A percentile compares a stretch with the other conserved stretches of the same genome.
These are phyloP conservation scores for Gobionotothen gibberifrons DNA, from an alignment of 2,797 vertebrate species.

Conservation along the genomic window DNA sequence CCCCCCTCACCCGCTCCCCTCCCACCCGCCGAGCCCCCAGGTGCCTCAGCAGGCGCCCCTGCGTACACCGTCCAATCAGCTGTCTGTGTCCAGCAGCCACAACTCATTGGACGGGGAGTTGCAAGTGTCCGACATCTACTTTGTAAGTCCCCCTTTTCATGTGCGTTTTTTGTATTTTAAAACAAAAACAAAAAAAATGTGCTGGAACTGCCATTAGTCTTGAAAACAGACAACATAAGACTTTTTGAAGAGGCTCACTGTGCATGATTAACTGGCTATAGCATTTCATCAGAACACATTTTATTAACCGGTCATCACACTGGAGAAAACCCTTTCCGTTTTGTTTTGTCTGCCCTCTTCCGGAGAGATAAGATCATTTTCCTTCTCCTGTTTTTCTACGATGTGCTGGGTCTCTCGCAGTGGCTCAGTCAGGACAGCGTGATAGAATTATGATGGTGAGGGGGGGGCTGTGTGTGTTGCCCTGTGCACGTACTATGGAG, in stretches of 20 bases:
- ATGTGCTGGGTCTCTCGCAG: constrained; percentile 72
- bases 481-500: constrained; percentile 48
- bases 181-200: constrained; percentile 7
- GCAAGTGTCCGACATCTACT: constrained; percentile 94
- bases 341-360: not conserved
- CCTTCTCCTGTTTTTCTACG: constrained; percentile 44
- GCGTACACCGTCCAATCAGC: constrained; percentile 84
- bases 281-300: not conserved
- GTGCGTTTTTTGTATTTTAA: not conserved
- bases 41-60: constrained; percentile 50
- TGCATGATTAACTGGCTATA: not conserved
- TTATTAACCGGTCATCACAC: not conserved
- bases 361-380: constrained; percentile 33
- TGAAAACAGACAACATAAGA: not conserved
- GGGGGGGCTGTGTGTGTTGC: constrained; percentile 36
- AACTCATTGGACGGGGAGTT: constrained; percentile 87
- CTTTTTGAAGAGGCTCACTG: not conserved
- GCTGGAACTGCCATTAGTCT: not conserved
- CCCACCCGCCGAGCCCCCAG: constrained; percentile 66
- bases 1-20: constrained; percentile 47
- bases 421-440: constrained; percentile 82
- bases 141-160: constrained; percentile 87
- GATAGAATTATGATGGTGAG: constrained; percentile 85
- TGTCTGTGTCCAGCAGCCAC: constrained; percentile 90
- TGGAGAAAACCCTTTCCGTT: not conserved